phyloP scores from a whole-genome alignment of 2,797 vertebrate genomes.

The Melopsittacus undulatus region DNA sequence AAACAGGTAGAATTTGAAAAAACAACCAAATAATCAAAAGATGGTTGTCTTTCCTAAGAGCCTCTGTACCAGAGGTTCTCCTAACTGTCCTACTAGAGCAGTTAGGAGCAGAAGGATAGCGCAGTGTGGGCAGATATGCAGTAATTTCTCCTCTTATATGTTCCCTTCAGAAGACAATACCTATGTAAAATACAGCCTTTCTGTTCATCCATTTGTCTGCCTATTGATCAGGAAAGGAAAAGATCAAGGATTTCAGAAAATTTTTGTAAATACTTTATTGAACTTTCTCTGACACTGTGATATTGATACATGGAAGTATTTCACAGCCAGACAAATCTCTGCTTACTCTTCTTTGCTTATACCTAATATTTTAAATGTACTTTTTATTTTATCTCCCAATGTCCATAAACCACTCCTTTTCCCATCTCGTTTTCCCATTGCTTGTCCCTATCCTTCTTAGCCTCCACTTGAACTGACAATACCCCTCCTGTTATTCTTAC shows the following conservation, averaged over 20 bases:
- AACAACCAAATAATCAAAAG: neutral
- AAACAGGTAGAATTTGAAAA: neutral
- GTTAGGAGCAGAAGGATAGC: neutral
- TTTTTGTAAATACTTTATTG: neutral
- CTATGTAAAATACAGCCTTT: neutral
- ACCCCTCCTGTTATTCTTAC: neutral
- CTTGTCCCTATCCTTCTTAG: neutral
- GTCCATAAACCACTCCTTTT: neutral
- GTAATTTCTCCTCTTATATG: neutral
- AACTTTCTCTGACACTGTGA: neutral
- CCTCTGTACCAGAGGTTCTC: neutral
- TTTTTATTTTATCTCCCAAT: neutral
- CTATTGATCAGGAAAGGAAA: neutral
- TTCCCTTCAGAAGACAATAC: neutral
- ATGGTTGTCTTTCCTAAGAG: neutral
- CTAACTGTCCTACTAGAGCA: neutral
- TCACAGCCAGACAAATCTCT: neutral
- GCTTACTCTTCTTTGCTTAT: neutral
- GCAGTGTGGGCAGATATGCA: neutral
- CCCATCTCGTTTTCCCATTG: neutral
- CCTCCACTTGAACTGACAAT: neutral
- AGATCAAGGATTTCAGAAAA: neutral
- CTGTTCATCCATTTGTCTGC: neutral
- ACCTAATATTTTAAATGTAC: neutral
- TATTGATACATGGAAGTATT: neutral